phyloP scores from a whole-genome alignment of 2,113 vertebrate genomes.

The Nesoenas mayeri region DNA sequence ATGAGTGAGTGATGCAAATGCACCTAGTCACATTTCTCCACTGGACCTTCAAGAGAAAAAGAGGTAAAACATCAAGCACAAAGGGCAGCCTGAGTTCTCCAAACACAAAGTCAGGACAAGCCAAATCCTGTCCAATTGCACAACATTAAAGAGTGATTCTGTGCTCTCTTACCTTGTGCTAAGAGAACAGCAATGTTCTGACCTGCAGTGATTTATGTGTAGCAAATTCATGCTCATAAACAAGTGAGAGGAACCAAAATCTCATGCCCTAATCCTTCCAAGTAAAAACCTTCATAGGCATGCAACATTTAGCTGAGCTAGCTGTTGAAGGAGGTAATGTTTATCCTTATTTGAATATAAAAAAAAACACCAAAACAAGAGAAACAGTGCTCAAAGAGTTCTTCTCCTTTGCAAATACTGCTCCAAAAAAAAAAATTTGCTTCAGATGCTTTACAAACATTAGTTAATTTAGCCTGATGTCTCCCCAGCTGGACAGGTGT shows the following conservation, averaged over 20 bases:
- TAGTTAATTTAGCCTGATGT: constrained; percentile 15
- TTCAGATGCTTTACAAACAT: neutral
- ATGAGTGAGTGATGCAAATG: constrained; percentile 25
- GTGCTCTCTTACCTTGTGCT: constrained; percentile 36
- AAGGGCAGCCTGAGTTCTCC: constrained; percentile 43
- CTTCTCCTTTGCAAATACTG: neutral
- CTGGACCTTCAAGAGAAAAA: constrained; percentile 36
- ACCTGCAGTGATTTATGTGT: constrained; percentile 48
- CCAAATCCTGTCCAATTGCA: constrained; percentile 59
- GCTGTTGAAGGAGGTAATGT: neutral
- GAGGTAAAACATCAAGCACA: constrained; percentile 42
- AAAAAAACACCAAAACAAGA: constrained; percentile 7
- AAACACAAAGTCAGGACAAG: constrained; percentile 44
- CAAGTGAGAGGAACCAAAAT: constrained; percentile 40
- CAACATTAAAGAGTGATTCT: constrained; percentile 63
- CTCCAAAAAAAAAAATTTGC: neutral
- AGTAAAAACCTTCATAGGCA: constrained; percentile 21
- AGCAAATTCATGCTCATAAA: constrained; percentile 28
- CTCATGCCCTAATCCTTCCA: constrained; percentile 1
- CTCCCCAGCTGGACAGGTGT: constrained; percentile 32
- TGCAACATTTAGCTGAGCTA: neutral
- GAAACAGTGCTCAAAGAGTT: neutral
- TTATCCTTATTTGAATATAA: neutral
- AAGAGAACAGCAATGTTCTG: constrained; percentile 55
- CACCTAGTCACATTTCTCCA: constrained; percentile 5